These are phyloP conservation scores for Bombus polaris DNA, from an alignment of 1,140 invertebrate genomes.

Conservation along the genomic window DNA sequence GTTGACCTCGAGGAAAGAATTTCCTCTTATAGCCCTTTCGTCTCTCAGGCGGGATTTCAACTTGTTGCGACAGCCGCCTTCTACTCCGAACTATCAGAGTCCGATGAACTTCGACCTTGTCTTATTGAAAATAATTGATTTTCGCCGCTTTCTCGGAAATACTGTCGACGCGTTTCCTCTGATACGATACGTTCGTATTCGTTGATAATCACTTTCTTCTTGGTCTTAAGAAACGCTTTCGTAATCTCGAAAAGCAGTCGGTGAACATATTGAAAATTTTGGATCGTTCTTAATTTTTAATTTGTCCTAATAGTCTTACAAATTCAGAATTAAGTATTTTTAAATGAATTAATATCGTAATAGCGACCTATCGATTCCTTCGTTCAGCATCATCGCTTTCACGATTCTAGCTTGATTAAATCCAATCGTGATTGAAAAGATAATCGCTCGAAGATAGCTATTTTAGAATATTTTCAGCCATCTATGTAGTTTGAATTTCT, in stretches of 20 bases:
- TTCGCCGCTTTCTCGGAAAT: constrained; percentile 13
- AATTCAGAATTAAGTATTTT: not conserved
- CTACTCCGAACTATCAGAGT: not conserved
- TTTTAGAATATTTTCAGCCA: not conserved
- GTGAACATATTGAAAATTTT: not conserved
- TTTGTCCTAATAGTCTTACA: not conserved
- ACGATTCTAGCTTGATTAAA: not conserved
- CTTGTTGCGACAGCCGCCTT: not conserved
- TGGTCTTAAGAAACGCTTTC: not conserved
- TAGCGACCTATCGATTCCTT: not conserved
- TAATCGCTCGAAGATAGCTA: not conserved
- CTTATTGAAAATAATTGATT: constrained; percentile 30
- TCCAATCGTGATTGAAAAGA: not conserved
- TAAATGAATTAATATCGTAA: not conserved
- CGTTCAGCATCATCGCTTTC: not conserved
- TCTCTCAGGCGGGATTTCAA: not conserved
- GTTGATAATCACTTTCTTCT: not conserved
- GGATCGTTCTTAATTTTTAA: not conserved
- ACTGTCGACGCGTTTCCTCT: not conserved
- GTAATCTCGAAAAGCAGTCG: not conserved
- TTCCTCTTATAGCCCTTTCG: not conserved
- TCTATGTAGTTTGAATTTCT: not conserved
- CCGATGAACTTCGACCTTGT: constrained; percentile 17
- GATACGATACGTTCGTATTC: not conserved
- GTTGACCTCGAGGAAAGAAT: not conserved